Conservation (phyloP, 2,113 vertebrate genomes). For the Oostethus manadensis region DNA sequence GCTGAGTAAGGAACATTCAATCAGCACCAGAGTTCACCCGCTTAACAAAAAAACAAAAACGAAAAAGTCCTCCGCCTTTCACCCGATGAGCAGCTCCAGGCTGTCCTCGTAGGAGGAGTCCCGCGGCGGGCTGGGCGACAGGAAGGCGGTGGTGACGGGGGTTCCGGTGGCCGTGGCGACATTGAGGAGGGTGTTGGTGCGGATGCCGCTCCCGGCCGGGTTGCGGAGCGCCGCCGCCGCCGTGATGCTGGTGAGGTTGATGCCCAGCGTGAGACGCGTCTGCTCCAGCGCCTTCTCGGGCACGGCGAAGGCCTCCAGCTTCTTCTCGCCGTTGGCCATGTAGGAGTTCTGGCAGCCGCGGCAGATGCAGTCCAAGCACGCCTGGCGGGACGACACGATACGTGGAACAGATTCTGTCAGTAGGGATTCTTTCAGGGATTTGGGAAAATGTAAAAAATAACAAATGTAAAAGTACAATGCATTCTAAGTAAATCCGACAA, state of each 20-base stretch:
- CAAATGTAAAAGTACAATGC: no score
- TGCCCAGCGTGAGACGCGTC: conserved; percentile 95
- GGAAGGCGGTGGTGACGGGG: conserved; percentile 85
- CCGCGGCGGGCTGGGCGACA: conserved; percentile 87
- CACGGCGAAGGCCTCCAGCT: conserved; percentile 96
- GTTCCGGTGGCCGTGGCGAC: conserved; percentile 74
- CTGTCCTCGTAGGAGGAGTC: conserved; percentile 92
- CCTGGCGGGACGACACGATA: no score
- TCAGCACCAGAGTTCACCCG: conserved; percentile 51
- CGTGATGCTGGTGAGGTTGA: conserved; percentile 97
- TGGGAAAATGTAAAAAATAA: no score
- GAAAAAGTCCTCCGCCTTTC: conserved; percentile 24
- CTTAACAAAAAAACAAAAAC: background rate
- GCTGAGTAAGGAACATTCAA: conserved; percentile 52
- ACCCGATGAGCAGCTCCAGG: conserved; percentile 88
- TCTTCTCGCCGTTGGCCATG: conserved; percentile 99
- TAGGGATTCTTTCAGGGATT: no score
- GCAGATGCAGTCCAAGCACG: conserved; percentile 98
- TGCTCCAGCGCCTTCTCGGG: conserved; percentile 98
- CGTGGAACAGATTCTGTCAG: no score
- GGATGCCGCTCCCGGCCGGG: conserved; percentile 62
- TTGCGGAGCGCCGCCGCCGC: conserved; percentile 83
- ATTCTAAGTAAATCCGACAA: no score
- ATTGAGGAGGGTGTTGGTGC: conserved; percentile 63
- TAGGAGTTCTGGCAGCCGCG: conserved; percentile 99